Base-by-base conservation (phyloP, 2,113 vertebrate species). In the Cervus canadensis region DNA sequence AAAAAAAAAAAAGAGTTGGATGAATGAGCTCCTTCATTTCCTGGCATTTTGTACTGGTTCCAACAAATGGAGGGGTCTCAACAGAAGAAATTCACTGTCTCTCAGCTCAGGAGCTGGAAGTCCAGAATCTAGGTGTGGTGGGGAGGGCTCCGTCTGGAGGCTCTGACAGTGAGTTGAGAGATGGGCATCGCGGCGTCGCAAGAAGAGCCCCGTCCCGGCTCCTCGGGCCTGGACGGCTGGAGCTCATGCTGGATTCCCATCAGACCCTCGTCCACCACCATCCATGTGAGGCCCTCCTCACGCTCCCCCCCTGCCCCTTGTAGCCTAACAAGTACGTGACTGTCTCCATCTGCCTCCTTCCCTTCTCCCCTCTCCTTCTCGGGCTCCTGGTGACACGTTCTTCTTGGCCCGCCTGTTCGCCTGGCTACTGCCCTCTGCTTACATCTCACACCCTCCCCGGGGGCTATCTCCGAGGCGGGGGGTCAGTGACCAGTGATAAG, bases 151-250 rank as follows among this genome's bases (percentile, higher is more conserved):
- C n/a, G 59, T 17, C 28, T 43, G 45, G 64, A 50, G 78, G 33
- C 19, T 81, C 76, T 11, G 7, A 56, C 25, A 45, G 23, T 5
- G 45, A 64, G 16, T 28, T 21, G 16, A 60, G 56, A 45, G 43
- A 40, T 0, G 16, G 60, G 67, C 56, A 57, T 5, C 11, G 3
- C 2, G 0, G 5, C 2, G n/a, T 30, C 33, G 10, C 87, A 78
- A 17, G 56, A 43, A 56, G 48, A 2, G 25, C 33, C 79, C 30
- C 3, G 89, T 12, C 60, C 40, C 62, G 5, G 88, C 11, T 60
- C 43, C 84, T 85, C 88, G 43, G 84, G 71, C 74, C 60, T 40
- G 48, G n/a, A 11, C 0, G 1, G 76, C 83, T 25, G 4, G 1
- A 11, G 40, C 11, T 52, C 48, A 14, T 7, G 79, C 16, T 23